Evolutionary conservation across 2,797 vertebrate genomes (phyloP).

Genomic region (Crax fasciolata): DNA sequence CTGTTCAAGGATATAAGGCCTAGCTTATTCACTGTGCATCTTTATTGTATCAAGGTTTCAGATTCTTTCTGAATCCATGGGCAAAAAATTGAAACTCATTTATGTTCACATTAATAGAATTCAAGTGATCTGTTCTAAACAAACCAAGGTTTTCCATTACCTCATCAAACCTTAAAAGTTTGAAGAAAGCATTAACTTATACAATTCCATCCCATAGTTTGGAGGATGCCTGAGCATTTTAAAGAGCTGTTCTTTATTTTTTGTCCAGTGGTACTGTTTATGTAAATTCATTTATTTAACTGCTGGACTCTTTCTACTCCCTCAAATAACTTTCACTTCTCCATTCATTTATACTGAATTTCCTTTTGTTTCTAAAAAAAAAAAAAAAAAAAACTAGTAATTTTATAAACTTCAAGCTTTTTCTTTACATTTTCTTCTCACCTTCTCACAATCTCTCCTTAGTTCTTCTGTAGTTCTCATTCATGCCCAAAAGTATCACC

Average conservation of each 20-base stretch:
- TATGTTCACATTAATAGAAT: conserved; percentile 33
- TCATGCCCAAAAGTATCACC: conserved; percentile 37
- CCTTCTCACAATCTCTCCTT: conserved; percentile 7
- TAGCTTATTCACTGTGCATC: conserved; percentile 79
- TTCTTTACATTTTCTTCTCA: conserved; percentile 46
- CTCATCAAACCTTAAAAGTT: conserved; percentile 30
- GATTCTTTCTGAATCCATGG: conserved; percentile 78
- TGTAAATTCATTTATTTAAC: conserved; percentile 42
- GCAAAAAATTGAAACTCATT: conserved; percentile 76
- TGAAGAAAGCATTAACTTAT: conserved; percentile 40
- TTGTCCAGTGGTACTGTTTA: conserved; percentile 45
- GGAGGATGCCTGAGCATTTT: conserved; percentile 41
- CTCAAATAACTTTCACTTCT: conserved; percentile 11
- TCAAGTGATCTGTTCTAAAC: conserved; percentile 59
- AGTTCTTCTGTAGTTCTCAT: neutral
- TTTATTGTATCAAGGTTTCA: conserved; percentile 76
- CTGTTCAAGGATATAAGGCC: conserved; percentile 99
- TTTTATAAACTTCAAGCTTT: neutral
- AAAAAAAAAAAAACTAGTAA: neutral
- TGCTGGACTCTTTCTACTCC: conserved; percentile 45
- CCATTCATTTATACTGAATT: conserved; percentile 12
- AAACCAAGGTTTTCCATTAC: conserved; percentile 80
- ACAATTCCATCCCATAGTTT: conserved; percentile 19
- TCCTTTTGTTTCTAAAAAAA: neutral
- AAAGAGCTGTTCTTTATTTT: conserved; percentile 51